Evolutionary conservation across 1,140 invertebrate genomes (phyloP).

Genomic region (Macrosteles quadrilineatus): DNA sequence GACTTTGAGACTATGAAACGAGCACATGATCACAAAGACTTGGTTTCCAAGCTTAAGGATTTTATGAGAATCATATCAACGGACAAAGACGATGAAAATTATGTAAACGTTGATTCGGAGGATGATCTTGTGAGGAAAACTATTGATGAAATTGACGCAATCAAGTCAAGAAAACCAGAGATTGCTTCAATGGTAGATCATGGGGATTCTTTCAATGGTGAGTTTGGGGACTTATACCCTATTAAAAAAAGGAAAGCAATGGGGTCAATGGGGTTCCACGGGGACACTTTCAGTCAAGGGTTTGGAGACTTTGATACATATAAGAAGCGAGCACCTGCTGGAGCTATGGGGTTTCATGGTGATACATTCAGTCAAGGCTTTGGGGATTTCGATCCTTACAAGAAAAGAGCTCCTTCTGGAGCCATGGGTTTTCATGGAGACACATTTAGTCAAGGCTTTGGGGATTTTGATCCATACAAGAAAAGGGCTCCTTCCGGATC

Average conservation of each 20-base stretch:
- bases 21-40: neutral
- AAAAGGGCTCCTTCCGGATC: constrained; percentile 39
- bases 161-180: constrained; percentile 45
- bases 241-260: constrained; percentile 45
- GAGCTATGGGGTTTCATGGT: constrained; percentile 49
- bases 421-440: constrained; percentile 46
- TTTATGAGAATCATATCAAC: neutral
- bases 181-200: constrained; percentile 45
- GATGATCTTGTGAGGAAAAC: too few relatives aligned
- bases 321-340: constrained; percentile 43
- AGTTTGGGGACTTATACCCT: constrained; percentile 46
- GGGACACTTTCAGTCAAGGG: constrained; percentile 37
- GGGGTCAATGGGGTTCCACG: constrained; percentile 44
- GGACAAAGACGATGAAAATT: neutral
- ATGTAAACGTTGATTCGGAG: neutral
- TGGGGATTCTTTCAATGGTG: constrained; percentile 47
- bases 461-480: constrained; percentile 52
- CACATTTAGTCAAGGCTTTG: constrained; percentile 49
- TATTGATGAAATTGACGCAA: constrained; percentile 46
- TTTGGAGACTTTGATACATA: constrained; percentile 45
- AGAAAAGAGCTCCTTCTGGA: constrained; percentile 48
- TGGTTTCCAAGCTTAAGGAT: neutral
- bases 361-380: constrained; percentile 52
- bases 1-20: constrained; percentile 49
- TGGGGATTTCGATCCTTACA: constrained; percentile 52